These are phyloP conservation scores for Manis javanica DNA, from an alignment of 2,797 vertebrate genomes.

Conservation along the genomic window DNA sequence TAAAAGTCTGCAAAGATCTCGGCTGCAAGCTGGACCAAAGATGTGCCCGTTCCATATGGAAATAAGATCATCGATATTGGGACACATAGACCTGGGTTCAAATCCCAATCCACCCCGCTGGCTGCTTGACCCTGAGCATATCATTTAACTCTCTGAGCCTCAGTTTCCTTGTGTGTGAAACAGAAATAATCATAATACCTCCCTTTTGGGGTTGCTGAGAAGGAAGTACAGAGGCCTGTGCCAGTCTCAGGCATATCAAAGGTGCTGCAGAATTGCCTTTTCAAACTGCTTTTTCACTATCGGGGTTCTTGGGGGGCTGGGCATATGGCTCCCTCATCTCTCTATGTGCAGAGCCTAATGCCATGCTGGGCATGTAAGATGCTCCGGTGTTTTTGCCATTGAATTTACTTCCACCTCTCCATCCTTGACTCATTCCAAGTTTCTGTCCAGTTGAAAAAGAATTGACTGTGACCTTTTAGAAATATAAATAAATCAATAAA, in stretches of 20 bases:
- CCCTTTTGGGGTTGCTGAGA: too few relatives aligned
- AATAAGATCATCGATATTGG: neutral
- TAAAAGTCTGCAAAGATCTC: neutral
- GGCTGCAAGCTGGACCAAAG: neutral
- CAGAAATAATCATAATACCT: neutral
- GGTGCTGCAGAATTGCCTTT: neutral
- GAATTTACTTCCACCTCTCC: constrained; percentile 6
- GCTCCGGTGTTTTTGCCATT: neutral
- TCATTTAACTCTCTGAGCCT: neutral
- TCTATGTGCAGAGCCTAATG: neutral
- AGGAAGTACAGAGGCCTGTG: neutral
- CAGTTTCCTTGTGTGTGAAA: neutral
- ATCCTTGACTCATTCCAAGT: neutral
- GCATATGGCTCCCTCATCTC: too few relatives aligned
- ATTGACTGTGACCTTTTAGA: constrained; percentile 62
- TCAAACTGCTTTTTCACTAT: neutral
- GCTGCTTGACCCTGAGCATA: neutral
- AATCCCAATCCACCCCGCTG: neutral
- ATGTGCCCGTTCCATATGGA: neutral
- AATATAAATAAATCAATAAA: constrained; percentile 66
- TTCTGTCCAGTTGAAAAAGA: constrained; percentile 33
- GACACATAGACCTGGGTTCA: neutral
- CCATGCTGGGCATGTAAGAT: neutral
- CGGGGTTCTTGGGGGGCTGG: neutral
- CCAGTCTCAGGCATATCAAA: neutral